Evolutionary conservation across 1,140 invertebrate species (phyloP), one percentile per base, ranked within the genome.

Genomic region (Trichonephila clavata): DNA sequence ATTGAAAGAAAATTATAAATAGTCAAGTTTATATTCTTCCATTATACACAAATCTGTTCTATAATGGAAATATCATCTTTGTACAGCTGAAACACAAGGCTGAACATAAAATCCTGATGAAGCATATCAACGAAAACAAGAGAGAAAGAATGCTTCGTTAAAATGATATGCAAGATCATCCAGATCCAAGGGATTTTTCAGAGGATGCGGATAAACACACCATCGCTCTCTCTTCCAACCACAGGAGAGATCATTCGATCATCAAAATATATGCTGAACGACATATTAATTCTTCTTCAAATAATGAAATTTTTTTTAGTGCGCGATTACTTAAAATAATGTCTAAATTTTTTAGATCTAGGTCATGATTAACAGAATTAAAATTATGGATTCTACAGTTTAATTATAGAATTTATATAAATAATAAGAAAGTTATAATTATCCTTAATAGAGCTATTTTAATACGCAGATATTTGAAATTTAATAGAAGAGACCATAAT

Each of bases 171-270:
- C 39, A 86, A 92, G 91, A 92, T 92, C 60, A 92, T 86, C 63
- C 39, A 65, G 60, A 92, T 63, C 60, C 81, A 21, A 86, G 83
- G 61, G 63, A 77, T 68, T 86, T 86, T 86, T 61, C 63, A 77
- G 91, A 81, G 57, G 91, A 92, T 92, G 91, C 91, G 91, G 91
- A 92, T 92, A 86, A 92, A 92, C 91, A 92, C 68, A 86, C 59
- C 91, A 92, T 86, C 91, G 13, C 91, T 86, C 81, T 71, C 60
- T 91, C 60, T 77, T 80, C 90, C 90, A 92, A 86, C 91, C 83
- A 39, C 27, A 86, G 18, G 50, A 50, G 50, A 57, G 80, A 92
- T 92, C 90, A 68, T 84, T 77, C 80, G 18, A 83, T 92, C 90
- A 91, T 91, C 80, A 65, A 65, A 90, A 61, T 65, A 88, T 32